Base-by-base conservation (phyloP, 2,888 invertebrate species). In the Fissipunctia ypsillon region DNA sequence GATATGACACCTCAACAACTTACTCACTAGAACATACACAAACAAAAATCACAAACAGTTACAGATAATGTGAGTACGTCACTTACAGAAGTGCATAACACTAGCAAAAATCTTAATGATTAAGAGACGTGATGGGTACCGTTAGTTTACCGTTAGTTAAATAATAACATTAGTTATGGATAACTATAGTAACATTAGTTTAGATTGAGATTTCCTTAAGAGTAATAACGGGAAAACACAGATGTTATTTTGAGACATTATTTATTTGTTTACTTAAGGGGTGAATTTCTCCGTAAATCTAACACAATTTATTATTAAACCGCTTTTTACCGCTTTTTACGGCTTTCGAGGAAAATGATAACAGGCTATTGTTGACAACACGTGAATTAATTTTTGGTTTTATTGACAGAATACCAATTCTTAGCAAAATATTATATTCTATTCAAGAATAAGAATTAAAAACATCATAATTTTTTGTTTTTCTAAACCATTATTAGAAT, bases 241-340 rank as follows among this genome's bases (percentile, higher is more conserved):
- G 16, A 61, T n/a, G n/a, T 31, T 12, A 31, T 56, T 59, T 61
- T 35, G 31, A 35, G 31, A 35, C 19, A 48, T 60, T 54, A 54
- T 60, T 60, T 69, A 14, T 69, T 52, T 59, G n/a, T 61, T 65
- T 56, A 69, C 35, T 43, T 50, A 1, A 10, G 10, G 4, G 19
- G 60, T 54, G n/a, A 19, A 25, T 77, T 56, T 60, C 22, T 25
- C 1, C 22, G 25, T 54, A 14, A 65, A 48, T 19, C 5, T 28
- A 35, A 70, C 50, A 35, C 25, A 43, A 41, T 76, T 56, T 54
- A 61, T 35, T 56, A 50, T 50, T n/a, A 19, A 70, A 43, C 31
- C 25, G 9, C 16, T 16, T 43, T 66, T n/a, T n/a, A n/a, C n/a
- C n/a, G n/a, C n/a, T n/a, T n/a, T n/a, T 35, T 45, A 43, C 16